Evolutionary conservation across 2,888 invertebrate genomes (phyloP).

Genomic region (Pollenia angustigena): DNA sequence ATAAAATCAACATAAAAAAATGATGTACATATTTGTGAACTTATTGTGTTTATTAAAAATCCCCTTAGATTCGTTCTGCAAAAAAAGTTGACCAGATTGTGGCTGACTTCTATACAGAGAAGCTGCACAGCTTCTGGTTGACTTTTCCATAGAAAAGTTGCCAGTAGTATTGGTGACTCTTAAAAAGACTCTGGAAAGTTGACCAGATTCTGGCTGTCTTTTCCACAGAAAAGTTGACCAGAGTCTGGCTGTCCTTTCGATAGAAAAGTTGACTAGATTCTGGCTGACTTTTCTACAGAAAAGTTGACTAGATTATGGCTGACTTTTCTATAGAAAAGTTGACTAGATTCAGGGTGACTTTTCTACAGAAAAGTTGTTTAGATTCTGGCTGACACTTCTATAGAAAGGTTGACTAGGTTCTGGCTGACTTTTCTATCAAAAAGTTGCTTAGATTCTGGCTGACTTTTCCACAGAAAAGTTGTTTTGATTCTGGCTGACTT

Average conservation of each 20-base stretch:
- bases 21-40: too few species aligned
- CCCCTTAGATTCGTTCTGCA: not conserved
- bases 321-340: constrained; percentile 1
- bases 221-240: not conserved
- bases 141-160: not conserved
- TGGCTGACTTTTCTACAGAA: not conserved
- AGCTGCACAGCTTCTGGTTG: not conserved
- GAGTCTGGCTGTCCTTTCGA: not conserved
- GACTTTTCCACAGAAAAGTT: too few species aligned
- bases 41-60: too few species aligned
- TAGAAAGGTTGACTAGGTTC: too few species aligned
- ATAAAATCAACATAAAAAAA: too few species aligned
- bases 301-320: not conserved
- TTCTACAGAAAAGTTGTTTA: not conserved
- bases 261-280: not conserved
- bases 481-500: too few species aligned
- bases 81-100: not conserved
- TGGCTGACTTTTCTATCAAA: too few species aligned
- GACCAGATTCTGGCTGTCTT: too few species aligned
- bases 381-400: too few species aligned
- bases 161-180: too few species aligned
- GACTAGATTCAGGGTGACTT: not conserved
- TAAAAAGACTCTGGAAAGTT: too few species aligned
- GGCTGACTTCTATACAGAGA: not conserved
- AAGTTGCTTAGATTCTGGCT: too few species aligned